Evolutionary conservation across 2,797 vertebrate genomes (phyloP).

Genomic region (Pseudochromis fuscus): DNA sequence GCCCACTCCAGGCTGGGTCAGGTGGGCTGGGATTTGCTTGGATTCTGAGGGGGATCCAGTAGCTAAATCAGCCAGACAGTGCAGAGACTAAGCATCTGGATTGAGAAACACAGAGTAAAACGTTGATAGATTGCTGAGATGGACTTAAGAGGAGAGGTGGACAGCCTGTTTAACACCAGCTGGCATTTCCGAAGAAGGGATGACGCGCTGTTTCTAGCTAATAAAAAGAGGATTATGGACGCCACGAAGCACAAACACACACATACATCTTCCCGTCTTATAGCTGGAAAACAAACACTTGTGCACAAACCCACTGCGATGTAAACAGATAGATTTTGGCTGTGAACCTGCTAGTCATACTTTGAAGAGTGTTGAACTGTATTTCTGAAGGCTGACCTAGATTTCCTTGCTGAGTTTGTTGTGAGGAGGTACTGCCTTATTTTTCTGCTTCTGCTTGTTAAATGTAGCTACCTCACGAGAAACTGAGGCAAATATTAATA

Average conservation of each 20-base stretch:
- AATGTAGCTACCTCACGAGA: conserved; percentile 74
- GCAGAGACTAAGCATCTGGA: conserved; percentile 35
- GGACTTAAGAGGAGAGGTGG: conserved; percentile 40
- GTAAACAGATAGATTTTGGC: conserved; percentile 60
- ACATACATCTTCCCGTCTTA: conserved; percentile 11
- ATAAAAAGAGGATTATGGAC: conserved; percentile 37
- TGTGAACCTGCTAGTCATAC: conserved; percentile 64
- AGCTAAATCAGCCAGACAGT: conserved; percentile 14
- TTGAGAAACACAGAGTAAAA: conserved; percentile 40
- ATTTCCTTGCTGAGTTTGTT: conserved; percentile 76
- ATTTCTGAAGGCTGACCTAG: conserved; percentile 78
- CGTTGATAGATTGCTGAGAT: conserved; percentile 44
- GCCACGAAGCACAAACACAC: not conserved
- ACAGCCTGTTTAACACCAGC: conserved; percentile 42
- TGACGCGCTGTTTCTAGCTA: conserved; percentile 29
- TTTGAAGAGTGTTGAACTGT: conserved; percentile 69
- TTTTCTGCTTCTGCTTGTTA: conserved; percentile 64
- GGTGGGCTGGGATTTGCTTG: conserved; percentile 49
- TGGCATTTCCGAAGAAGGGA: conserved; percentile 37
- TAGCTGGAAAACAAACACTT: conserved; percentile 48
- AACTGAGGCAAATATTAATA: conserved; percentile 81
- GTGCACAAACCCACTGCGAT: conserved; percentile 25
- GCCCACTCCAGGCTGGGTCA: conserved; percentile 47
- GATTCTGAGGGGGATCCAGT: conserved; percentile 28
- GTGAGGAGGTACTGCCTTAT: conserved; percentile 60